These are phyloP conservation scores for Vultur gryphus DNA, from an alignment of 2,797 vertebrate species.

Conservation along the genomic window DNA sequence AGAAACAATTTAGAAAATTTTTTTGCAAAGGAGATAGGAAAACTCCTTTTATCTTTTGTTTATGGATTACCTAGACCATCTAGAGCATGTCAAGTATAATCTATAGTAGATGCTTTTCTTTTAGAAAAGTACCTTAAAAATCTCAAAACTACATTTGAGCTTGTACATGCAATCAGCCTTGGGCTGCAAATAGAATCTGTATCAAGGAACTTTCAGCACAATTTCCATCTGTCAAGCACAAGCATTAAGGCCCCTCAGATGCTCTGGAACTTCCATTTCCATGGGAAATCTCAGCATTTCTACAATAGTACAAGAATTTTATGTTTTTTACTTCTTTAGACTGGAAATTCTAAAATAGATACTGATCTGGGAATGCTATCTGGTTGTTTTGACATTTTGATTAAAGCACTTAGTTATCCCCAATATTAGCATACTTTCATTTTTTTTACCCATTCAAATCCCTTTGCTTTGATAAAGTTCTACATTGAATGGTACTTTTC, in stretches of 20 bases:
- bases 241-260: background rate
- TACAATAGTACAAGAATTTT: background rate
- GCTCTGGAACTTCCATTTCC: background rate
- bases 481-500: background rate
- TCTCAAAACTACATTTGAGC: background rate
- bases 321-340: background rate
- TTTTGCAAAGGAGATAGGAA: background rate
- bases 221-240: background rate
- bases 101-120: background rate
- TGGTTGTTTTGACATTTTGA: background rate
- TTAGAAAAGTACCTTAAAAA: background rate
- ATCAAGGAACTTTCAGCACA: background rate
- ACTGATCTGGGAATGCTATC: background rate
- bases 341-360: background rate
- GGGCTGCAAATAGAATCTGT: background rate
- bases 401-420: background rate
- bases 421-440: background rate
- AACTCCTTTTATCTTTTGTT: background rate
- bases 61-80: background rate
- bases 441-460: background rate
- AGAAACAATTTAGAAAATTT: background rate
- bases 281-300: background rate
- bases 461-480: background rate
- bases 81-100: background rate
- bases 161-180: background rate